Percentiles rank a stretch among this genome's conserved stretches.
These are phyloP conservation scores for Hyles euphorbiae DNA, from an alignment of 1,140 invertebrate genomes.

Conservation along the genomic window DNA sequence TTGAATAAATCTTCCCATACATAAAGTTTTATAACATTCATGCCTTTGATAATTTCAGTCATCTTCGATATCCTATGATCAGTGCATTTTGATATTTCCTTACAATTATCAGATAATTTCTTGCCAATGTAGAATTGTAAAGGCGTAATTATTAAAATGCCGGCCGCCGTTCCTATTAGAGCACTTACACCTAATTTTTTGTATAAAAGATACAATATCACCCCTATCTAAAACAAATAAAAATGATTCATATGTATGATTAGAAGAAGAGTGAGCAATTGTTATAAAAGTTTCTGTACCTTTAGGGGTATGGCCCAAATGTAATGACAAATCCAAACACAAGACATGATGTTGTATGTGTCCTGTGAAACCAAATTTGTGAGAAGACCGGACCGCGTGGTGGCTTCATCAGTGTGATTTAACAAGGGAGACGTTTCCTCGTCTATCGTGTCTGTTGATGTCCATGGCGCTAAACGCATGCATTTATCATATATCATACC, in stretches of 20 bases:
- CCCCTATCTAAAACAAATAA: constrained; percentile 77
- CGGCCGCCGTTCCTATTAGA: constrained; percentile 83
- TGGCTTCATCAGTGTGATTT: constrained; percentile 30
- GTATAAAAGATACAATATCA: constrained; percentile 85
- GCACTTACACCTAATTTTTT: constrained; percentile 86
- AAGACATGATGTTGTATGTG: constrained; percentile 87
- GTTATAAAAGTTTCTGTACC: constrained; percentile 61
- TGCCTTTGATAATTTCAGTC: constrained; percentile 88
- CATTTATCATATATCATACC: constrained; percentile 79
- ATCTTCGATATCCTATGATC: constrained; percentile 86
- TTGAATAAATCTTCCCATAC: constrained; percentile 88
- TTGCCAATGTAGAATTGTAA: constrained; percentile 84
- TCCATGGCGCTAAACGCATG: constrained; percentile 65
- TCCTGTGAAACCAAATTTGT: constrained; percentile 92
- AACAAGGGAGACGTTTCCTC: constrained; percentile 45
- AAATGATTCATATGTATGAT: not conserved
- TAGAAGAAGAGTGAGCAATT: no score
- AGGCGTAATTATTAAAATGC: constrained; percentile 82
- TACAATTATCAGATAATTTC: constrained; percentile 82
- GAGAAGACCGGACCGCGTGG: constrained; percentile 79
- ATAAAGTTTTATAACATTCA: constrained; percentile 87
- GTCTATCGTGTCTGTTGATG: constrained; percentile 63
- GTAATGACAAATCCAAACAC: constrained; percentile 90
- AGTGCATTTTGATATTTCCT: constrained; percentile 81
- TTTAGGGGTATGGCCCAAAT: constrained; percentile 91